Evolutionary conservation across 2,888 invertebrate genomes (phyloP).

Genomic region (Cheilosia scutellata): DNA sequence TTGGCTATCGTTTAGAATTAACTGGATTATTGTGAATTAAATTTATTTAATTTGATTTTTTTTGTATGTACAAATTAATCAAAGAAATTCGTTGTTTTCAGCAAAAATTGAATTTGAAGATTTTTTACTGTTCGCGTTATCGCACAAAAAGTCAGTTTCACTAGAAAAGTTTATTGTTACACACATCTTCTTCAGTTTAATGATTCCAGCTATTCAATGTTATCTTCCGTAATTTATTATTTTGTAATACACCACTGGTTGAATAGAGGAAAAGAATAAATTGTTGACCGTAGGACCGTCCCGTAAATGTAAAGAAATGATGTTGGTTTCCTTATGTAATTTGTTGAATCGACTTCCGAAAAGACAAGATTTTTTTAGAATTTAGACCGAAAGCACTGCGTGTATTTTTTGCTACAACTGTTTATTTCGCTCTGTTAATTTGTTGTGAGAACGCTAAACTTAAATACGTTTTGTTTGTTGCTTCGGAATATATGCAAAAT

Average conservation of each 20-base stretch:
- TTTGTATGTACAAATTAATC: constrained; percentile 51
- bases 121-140: constrained; percentile 64
- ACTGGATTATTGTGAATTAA: constrained; percentile 10
- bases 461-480: constrained; percentile 43
- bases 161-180: constrained; percentile 57
- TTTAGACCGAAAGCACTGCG: constrained; percentile 30
- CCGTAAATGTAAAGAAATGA: neutral
- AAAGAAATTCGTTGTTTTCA: constrained; percentile 75
- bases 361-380: constrained; percentile 1
- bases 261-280: constrained; percentile 18
- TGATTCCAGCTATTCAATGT: constrained; percentile 19
- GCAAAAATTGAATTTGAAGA: constrained; percentile 64
- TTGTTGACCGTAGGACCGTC: constrained; percentile 21
- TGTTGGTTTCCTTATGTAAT: constrained; percentile 49
- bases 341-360: constrained; percentile 8
- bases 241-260: constrained; percentile 13
- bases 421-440: constrained; percentile 51
- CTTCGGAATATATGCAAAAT: constrained; percentile 23
- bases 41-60: constrained; percentile 2
- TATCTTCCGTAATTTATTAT: neutral
- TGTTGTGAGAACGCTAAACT: constrained; percentile 20
- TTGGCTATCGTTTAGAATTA: constrained; percentile 43
- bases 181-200: constrained; percentile 65
- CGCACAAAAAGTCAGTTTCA: constrained; percentile 63
- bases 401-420: constrained; percentile 41